Base-by-base conservation (phyloP, 2,113 vertebrate genomes). In the Puntigrus tetrazona region DNA sequence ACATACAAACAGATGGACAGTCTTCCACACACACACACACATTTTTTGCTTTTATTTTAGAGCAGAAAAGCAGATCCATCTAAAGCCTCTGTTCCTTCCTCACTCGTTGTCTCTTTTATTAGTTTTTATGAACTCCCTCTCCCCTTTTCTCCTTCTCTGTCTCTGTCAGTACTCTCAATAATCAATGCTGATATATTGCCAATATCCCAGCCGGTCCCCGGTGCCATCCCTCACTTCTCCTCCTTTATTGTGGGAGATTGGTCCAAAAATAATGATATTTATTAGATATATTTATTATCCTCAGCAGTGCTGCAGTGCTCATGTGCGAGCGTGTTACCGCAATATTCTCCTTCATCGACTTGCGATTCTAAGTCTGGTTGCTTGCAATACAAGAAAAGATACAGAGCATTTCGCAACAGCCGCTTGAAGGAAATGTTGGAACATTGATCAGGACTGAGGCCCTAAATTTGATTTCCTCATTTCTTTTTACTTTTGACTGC, bases 171-270 rank as follows among this genome's bases (percentile, higher is more conserved):
- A 90, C 92, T 92, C 92, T 93, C 92, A 94, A 94, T 95, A 94
- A 94, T 95, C 94, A 94, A 95, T 95, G 94, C 94, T 95, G 94
- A 94, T 94, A 93, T 95, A 94, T 94, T 94, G 93, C 93, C 94
- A 95, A 94, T 94, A 94, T 95, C 94, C 92, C 91, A 89, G 91
- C 88, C 61, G 69, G 92, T 95, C 94, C 90, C 93, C 78, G 4
- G 90, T 92, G 94, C 91, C 93, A 94, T 94, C 92, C 94, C 93
- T 95, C 94, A 94, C 92, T 67, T 88, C 85, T 91, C 86, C 87
- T 90, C n/a, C 43, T 88, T 94, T 95, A 94, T 93, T 93, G 94
- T 90, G 90, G 90, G 82, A 93, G 92, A 94, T 94, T 93, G 91
- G 90, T 88, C 94, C 92, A 93, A 95, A 94, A 95, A 93, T 95